Percentiles rank a stretch among this genome's conserved stretches.
These are phyloP conservation scores for human (Homo sapiens) DNA, from an alignment of 2,113 vertebrate species.

Conservation along the genomic window GRCh38 chr9:83400501-83401000, in stretches of 20 bases:
- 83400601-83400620: background rate
- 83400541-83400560: background rate
- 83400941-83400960: background rate
- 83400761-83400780: background rate
- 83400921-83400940: background rate
- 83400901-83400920: background rate
- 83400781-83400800: background rate
- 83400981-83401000: too few relatives aligned
- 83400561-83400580: background rate
- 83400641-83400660: background rate
- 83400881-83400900: background rate
- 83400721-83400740: background rate
- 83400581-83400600: background rate
- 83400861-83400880: background rate
- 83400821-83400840: background rate
- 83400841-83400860: background rate
- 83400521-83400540: background rate
- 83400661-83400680: background rate
- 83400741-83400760: background rate
- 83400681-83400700: background rate
- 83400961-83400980: background rate
- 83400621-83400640: background rate
- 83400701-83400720: background rate
- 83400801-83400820: background rate
- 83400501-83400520: background rate